These are phyloP conservation scores for Myotis planiceps DNA, from an alignment of 2,797 vertebrate species.

Conservation along the genomic window DNA sequence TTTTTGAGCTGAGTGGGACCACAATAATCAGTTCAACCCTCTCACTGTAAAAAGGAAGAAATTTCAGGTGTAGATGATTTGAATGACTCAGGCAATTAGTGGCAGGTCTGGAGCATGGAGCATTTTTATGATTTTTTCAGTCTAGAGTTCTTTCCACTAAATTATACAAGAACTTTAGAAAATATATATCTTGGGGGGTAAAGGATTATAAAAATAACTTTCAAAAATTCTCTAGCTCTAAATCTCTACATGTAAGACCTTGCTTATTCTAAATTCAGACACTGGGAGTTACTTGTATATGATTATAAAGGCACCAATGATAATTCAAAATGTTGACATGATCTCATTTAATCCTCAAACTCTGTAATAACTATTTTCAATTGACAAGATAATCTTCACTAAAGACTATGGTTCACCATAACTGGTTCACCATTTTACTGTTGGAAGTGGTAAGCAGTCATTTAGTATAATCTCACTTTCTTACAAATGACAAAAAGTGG, in stretches of 20 bases:
- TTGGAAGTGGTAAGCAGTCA: background rate
- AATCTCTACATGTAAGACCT: background rate
- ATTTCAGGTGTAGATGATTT: background rate
- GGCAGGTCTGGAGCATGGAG: background rate
- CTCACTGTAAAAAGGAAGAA: background rate
- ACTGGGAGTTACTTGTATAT: background rate
- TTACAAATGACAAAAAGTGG: background rate
- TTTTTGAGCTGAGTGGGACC: background rate
- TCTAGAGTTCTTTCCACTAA: background rate
- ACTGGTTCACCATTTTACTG: background rate
- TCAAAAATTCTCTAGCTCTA: slow-evolving; percentile 19
- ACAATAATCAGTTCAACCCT: background rate
- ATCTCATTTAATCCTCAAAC: background rate
- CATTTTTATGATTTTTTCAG: background rate
- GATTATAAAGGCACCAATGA: background rate
- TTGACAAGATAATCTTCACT: background rate
- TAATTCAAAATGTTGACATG: background rate
- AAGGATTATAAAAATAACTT: background rate
- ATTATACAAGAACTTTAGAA: background rate
- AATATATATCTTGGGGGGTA: background rate
- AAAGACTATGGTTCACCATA: background rate
- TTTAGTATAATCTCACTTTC: background rate
- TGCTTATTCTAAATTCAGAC: slow-evolving; percentile 1
- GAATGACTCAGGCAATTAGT: background rate
- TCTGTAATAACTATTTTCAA: background rate